These are phyloP conservation scores for Pionites leucogaster DNA, from an alignment of 2,113 vertebrate genomes.

Conservation along the genomic window DNA sequence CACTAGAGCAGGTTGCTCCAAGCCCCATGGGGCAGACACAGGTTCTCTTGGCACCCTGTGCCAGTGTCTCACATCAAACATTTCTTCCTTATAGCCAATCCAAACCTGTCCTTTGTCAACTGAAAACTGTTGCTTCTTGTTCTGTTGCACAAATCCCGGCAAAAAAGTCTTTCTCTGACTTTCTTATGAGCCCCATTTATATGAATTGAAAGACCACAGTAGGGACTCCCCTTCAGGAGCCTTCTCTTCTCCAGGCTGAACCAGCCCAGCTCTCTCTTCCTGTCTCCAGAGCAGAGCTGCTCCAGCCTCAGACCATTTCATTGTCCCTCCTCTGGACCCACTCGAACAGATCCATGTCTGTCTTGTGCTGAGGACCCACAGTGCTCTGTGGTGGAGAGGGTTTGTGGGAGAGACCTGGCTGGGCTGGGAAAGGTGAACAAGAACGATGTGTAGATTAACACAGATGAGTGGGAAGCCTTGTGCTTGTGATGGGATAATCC, in stretches of 20 bases:
- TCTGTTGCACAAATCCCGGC: neutral
- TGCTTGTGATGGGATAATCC: neutral
- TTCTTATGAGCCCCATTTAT: neutral
- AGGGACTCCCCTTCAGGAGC: neutral
- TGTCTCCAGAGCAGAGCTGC: neutral
- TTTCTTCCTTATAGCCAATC: neutral
- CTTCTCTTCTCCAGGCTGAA: neutral
- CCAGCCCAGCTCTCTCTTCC: neutral
- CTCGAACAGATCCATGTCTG: neutral
- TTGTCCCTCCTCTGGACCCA: neutral
- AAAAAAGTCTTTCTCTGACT: neutral
- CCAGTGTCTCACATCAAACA: no score
- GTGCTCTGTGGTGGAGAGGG: neutral
- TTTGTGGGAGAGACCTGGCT: no score
- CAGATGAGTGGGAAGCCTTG: neutral
- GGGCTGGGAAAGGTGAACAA: neutral
- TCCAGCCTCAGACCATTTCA: neutral
- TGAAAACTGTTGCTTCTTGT: neutral
- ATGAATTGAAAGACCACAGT: neutral
- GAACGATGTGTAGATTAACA: neutral
- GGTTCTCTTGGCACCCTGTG: no score
- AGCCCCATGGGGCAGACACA: no score
- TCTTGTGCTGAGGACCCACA: neutral
- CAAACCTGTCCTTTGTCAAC: neutral
- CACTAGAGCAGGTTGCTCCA: no score